Percentiles rank a stretch among this genome's conserved stretches.
Conservation (phyloP, 2,113 vertebrate genomes). For the Rhabdomys dilectus region DNA sequence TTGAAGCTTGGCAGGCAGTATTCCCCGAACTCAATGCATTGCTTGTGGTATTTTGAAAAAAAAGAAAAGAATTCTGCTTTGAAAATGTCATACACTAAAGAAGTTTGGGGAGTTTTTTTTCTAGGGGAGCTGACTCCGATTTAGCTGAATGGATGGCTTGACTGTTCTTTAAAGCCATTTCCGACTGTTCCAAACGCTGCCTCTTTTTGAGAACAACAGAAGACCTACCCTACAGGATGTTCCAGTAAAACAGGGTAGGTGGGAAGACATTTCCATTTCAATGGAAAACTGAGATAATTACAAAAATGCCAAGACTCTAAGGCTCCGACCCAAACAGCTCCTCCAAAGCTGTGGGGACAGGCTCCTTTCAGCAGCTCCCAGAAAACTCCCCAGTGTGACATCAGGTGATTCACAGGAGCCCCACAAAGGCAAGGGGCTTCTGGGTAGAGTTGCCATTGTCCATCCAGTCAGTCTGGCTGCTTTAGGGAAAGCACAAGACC, state of each 20-base stretch:
- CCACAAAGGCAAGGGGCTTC: neutral
- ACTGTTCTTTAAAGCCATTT: slow-evolving; percentile 78
- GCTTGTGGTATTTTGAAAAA: slow-evolving; percentile 82
- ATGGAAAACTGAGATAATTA: slow-evolving; percentile 67
- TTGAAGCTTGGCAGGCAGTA: slow-evolving; percentile 79
- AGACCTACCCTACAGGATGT: slow-evolving; percentile 32
- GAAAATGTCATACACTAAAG: slow-evolving; percentile 81
- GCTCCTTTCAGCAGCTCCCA: neutral
- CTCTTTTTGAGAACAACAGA: slow-evolving; percentile 58
- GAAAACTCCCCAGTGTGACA: neutral
- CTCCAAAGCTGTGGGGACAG: neutral
- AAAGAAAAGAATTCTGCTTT: slow-evolving; percentile 80
- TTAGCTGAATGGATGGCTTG: slow-evolving; percentile 76
- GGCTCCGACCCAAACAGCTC: neutral
- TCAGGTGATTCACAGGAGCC: neutral
- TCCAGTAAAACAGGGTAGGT: slow-evolving; percentile 60
- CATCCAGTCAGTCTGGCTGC: neutral
- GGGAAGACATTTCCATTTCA: slow-evolving; percentile 72
- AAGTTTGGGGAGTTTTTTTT: slow-evolving; percentile 77
- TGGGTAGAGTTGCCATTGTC: neutral
- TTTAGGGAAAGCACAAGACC: neutral
- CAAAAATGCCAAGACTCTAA: slow-evolving; percentile 12
- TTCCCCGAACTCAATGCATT: slow-evolving; percentile 81
- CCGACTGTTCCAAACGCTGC: slow-evolving; percentile 66
- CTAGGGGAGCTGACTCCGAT: slow-evolving; percentile 78